These are phyloP conservation scores for Pyrocoelia pectoralis DNA, from an alignment of 2,888 invertebrate genomes.

Conservation along the genomic window DNA sequence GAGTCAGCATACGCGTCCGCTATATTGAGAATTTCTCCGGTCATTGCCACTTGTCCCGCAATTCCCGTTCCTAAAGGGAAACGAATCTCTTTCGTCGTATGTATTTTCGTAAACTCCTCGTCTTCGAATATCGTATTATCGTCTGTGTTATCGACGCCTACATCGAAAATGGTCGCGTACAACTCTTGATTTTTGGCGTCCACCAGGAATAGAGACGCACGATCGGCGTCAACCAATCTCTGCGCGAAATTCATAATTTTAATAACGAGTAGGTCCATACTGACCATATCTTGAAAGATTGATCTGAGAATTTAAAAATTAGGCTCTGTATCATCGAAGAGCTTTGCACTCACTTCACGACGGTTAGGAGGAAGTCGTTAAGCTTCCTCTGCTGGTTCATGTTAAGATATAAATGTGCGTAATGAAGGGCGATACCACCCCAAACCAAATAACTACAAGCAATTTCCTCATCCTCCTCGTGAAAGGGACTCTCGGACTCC, in stretches of 20 bases:
- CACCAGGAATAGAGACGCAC: conserved; percentile 83
- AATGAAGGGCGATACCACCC: conserved; percentile 76
- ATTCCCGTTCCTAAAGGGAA: conserved; percentile 82
- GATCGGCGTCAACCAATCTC: conserved; percentile 80
- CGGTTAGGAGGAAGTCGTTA: conserved; percentile 79
- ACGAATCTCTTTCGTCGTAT: conserved; percentile 65
- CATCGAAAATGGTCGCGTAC: conserved; percentile 84
- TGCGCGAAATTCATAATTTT: conserved; percentile 87
- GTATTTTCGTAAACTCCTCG: conserved; percentile 43
- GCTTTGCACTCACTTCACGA: conserved; percentile 74
- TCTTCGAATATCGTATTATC: conserved; percentile 42
- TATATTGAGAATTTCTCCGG: conserved; percentile 82
- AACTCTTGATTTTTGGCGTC: conserved; percentile 77
- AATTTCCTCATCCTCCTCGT: conserved; percentile 74
- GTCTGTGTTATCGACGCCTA: conserved; percentile 60
- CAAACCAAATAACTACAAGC: conserved; percentile 71
- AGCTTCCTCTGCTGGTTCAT: conserved; percentile 76
- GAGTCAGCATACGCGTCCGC: conserved; percentile 82
- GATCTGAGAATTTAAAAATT: conserved; percentile 65
- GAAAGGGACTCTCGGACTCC: conserved; percentile 63
- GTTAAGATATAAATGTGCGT: conserved; percentile 72
- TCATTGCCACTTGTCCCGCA: conserved; percentile 77
- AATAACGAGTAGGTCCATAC: conserved; percentile 81
- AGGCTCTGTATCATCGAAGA: not conserved
- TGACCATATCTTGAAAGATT: conserved; percentile 88